Conservation (phyloP, 2,113 vertebrate species). For the Ageneiosus marmoratus region DNA sequence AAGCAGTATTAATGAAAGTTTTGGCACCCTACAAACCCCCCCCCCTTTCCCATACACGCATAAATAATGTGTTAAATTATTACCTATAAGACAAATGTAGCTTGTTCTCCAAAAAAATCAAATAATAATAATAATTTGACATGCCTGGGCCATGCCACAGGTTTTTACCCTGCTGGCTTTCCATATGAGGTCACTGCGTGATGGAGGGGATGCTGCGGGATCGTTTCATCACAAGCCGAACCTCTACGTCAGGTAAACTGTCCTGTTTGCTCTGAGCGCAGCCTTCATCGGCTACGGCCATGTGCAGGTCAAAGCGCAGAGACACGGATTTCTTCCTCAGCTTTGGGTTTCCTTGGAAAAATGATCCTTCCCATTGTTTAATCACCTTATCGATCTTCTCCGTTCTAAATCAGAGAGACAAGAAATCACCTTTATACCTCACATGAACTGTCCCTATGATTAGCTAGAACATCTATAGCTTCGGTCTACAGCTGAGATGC, state of each 20-base stretch:
- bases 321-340: constrained; percentile 95
- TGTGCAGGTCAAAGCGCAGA: constrained; percentile 93
- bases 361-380: constrained; percentile 96
- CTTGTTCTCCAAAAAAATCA: neutral
- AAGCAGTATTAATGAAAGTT: neutral
- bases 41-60: too few relatives aligned
- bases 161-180: constrained; percentile 8
- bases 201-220: constrained; percentile 92
- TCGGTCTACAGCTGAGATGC: neutral
- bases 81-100: neutral
- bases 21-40: neutral
- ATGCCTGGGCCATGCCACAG: too few relatives aligned
- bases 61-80: neutral
- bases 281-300: constrained; percentile 86
- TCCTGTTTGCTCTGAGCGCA: constrained; percentile 79
- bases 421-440: neutral
- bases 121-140: neutral
- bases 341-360: constrained; percentile 96
- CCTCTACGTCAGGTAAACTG: constrained; percentile 87
- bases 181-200: constrained; percentile 66
- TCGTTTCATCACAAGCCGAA: constrained; percentile 91
- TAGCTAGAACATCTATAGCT: neutral
- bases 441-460: too few relatives aligned
- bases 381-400: constrained; percentile 96
- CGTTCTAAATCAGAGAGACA: constrained; percentile 72